These are phyloP conservation scores for Virgularia gustaviana DNA, from an alignment of 92 coral and sea anemone species.

Conservation along the genomic window DNA sequence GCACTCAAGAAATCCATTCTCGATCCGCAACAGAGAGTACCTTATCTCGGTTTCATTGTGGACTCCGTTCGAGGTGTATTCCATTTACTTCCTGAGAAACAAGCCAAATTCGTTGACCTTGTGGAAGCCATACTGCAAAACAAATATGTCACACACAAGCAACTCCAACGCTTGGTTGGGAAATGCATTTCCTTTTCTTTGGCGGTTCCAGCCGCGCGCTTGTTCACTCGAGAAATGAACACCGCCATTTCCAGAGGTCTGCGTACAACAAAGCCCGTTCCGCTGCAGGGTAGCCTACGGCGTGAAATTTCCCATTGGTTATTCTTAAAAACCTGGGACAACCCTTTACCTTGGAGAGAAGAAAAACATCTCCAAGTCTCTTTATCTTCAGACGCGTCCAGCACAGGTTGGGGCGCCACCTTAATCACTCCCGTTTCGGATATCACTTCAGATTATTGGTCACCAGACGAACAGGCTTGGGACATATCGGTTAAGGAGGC, in stretches of 20 bases:
- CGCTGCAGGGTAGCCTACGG: constrained; percentile 17
- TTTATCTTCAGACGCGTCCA: constrained; percentile 40
- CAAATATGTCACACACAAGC: constrained; percentile 11
- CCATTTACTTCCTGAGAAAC: constrained; percentile 22
- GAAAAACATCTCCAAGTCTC: constrained; percentile 26
- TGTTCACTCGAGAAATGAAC: constrained; percentile 50
- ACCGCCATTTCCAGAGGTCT: constrained; percentile 42
- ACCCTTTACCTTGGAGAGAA: constrained; percentile 37
- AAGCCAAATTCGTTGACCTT: constrained; percentile 25
- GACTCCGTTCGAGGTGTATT: constrained; percentile 18
- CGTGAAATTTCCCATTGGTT: constrained; percentile 50
- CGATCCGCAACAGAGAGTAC: constrained; percentile 10
- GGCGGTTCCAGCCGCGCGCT: constrained; percentile 47
- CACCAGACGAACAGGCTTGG: too few species aligned
- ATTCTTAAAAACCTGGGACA: constrained; percentile 39
- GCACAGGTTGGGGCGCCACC: constrained; percentile 29
- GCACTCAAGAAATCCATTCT: too few species aligned
- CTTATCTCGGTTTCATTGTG: too few species aligned
- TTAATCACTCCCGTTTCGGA: too few species aligned
- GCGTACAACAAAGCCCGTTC: constrained; percentile 23
- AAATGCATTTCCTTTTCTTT: constrained; percentile 45
- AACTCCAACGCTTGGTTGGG: constrained; percentile 39
- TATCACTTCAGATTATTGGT: too few species aligned
- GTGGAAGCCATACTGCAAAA: constrained; percentile 5
- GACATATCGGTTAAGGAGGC: too few species aligned